These are phyloP conservation scores for Diuraphis noxia DNA, from an alignment of 1,140 invertebrate species.

Conservation along the genomic window DNA sequence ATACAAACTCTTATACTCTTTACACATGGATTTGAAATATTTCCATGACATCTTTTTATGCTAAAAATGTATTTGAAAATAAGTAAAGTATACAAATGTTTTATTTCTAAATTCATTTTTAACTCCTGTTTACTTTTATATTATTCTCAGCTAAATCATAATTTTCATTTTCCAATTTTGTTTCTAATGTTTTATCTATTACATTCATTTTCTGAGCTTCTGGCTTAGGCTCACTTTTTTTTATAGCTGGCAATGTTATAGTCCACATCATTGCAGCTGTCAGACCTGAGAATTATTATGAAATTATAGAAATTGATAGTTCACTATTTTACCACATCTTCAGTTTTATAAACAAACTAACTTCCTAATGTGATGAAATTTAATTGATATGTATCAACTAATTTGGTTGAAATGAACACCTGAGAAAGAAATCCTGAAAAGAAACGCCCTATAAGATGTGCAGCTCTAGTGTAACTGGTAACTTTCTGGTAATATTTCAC, in stretches of 20 bases:
- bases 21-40: neutral
- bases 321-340: neutral
- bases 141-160: neutral
- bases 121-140: neutral
- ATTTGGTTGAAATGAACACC: conserved; percentile 57
- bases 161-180: neutral
- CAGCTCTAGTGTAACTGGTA: conserved; percentile 75
- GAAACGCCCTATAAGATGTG: conserved; percentile 73
- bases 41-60: neutral
- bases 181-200: neutral
- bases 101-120: neutral
- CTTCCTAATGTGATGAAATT: conserved; percentile 45
- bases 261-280: conserved; percentile 9
- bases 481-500: conserved; percentile 74
- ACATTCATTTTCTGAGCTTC: conserved; percentile 16
- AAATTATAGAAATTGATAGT: neutral
- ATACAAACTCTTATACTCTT: conserved; percentile 32
- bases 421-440: conserved; percentile 55
- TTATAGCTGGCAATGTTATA: neutral
- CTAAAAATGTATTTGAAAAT: neutral
- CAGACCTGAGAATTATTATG: conserved; percentile 8
- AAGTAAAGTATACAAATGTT: neutral
- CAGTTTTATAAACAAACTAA: neutral
- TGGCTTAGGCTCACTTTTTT: neutral
- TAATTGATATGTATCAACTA: conserved; percentile 35